phyloP scores from a whole-genome alignment of 1,140 invertebrate genomes.

The Drosophila tropicalis region DNA sequence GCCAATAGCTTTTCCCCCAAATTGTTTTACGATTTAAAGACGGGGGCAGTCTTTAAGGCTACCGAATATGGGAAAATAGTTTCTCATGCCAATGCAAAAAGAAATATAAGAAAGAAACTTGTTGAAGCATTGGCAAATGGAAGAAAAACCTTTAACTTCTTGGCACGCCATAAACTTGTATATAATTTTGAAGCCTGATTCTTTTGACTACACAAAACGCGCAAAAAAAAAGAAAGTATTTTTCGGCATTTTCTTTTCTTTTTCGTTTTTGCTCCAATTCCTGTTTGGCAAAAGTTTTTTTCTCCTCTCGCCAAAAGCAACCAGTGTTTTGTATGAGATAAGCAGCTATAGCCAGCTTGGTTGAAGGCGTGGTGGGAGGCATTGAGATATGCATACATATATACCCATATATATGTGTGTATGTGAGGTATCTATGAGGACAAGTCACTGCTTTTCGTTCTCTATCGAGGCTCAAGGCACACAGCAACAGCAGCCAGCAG shows the following conservation, averaged over 20 bases:
- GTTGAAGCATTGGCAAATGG: slow-evolving; percentile 54
- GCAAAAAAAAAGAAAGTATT: slow-evolving; percentile 20
- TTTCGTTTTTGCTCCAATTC: slow-evolving; percentile 66
- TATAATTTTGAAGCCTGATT: slow-evolving; percentile 57
- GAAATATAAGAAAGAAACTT: slow-evolving; percentile 48
- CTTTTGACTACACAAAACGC: slow-evolving; percentile 28
- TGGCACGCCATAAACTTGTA: slow-evolving; percentile 63
- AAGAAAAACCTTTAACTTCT: slow-evolving; percentile 31
- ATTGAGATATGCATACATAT: background rate
- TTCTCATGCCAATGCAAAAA: background rate
- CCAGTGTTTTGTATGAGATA: slow-evolving; percentile 78
- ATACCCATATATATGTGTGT: background rate
- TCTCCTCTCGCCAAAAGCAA: slow-evolving; percentile 53
- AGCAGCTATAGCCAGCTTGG: slow-evolving; percentile 52
- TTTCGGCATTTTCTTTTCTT: slow-evolving; percentile 63
- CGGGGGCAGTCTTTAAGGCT: slow-evolving; percentile 11
- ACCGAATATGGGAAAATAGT: background rate
- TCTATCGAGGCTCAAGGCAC: slow-evolving; percentile 46
- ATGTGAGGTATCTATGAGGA: background rate
- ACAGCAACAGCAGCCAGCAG: slow-evolving; percentile 21
- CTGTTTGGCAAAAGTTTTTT: slow-evolving; percentile 64
- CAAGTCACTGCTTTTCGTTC: slow-evolving; percentile 23
- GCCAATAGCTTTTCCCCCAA: slow-evolving; percentile 45
- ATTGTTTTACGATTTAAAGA: slow-evolving; percentile 43
- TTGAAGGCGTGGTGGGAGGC: background rate